A percentile compares a stretch with the other conserved stretches of the same genome.
Conservation (phyloP, 2,113 vertebrate genomes). For the Microcebus jonahi region DNA sequence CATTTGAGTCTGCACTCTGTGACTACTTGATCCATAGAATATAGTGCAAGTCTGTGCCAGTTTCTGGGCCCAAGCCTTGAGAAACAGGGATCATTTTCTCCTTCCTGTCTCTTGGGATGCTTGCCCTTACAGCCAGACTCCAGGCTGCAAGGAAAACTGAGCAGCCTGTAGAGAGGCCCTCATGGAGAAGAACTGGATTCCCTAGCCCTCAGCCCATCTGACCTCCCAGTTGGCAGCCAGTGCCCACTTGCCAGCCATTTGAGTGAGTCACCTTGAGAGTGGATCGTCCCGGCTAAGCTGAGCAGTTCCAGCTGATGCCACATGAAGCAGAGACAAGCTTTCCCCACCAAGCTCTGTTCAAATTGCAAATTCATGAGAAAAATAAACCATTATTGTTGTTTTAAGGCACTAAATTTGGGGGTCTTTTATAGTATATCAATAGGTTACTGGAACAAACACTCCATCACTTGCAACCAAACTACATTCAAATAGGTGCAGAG, state of each 20-base stretch:
- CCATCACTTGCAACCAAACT: slow-evolving; percentile 5
- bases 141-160: background rate
- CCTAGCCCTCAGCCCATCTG: background rate
- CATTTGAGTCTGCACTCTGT: background rate
- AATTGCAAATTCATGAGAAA: background rate
- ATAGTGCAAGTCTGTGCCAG: background rate
- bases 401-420: background rate
- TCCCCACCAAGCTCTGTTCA: background rate
- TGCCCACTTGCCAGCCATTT: background rate
- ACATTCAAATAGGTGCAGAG: background rate
- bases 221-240: background rate
- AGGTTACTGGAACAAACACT: background rate
- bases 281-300: background rate
- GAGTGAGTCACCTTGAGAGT: background rate
- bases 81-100: background rate
- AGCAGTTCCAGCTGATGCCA: background rate
- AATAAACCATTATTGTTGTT: background rate
- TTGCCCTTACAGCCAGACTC: background rate
- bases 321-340: background rate
- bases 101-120: background rate
- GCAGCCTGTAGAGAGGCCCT: background rate
- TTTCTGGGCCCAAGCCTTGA: background rate
- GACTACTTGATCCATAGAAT: background rate
- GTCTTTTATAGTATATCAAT: background rate
- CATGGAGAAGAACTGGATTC: background rate